Base-by-base conservation (phyloP, 2,113 vertebrate species). In the Tyrannus savana region DNA sequence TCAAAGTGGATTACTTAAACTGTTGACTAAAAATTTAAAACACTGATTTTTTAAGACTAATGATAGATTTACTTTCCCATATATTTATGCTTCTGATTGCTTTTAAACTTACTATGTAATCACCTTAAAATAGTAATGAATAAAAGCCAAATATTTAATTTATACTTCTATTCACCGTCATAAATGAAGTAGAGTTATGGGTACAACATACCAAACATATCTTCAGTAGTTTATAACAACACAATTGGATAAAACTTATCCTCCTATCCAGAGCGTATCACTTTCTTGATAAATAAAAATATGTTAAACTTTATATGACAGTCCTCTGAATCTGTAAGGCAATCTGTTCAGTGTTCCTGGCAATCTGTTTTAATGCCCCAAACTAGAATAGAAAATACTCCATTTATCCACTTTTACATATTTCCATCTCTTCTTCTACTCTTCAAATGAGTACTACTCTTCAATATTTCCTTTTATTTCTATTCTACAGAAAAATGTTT, bases 91-190 rank as follows among this genome's bases (percentile, higher is more conserved):
- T 67, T 75, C 33, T 72, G 49, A 90, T 82, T 93, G 46, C 27
- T 62, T 37, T 91, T 62, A 76, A 87, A 62, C 46, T 80, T 80
- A 35, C 14, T 28, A 21, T 41, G 49, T 52, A 66, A 79, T 85
- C 94, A 76, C 83, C 49, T 73, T 53, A 69, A 88, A 84, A 84
- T 59, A 77, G 21, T 62, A 9, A 83, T 49, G 27, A 85, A 66
- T 62, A 46, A 88, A 91, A 80, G 66, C 2, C 5, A 92, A 92
- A 92, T 86, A 92, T 95, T 96, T 83, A 88, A 44, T 84, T 89
- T 92, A n/a, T 68, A 24, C 12, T 85, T 87, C 16, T 49, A 25
- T 91, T 84, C 30, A 72, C 24, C 44, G 60, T 52, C 28, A 59
- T 59, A 89, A 96, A 68, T 35, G 17, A 79, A 73, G 11, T 37